phyloP scores from a whole-genome alignment of 2,888 invertebrate species.

The Lordiphosa andalusiaca region DNA sequence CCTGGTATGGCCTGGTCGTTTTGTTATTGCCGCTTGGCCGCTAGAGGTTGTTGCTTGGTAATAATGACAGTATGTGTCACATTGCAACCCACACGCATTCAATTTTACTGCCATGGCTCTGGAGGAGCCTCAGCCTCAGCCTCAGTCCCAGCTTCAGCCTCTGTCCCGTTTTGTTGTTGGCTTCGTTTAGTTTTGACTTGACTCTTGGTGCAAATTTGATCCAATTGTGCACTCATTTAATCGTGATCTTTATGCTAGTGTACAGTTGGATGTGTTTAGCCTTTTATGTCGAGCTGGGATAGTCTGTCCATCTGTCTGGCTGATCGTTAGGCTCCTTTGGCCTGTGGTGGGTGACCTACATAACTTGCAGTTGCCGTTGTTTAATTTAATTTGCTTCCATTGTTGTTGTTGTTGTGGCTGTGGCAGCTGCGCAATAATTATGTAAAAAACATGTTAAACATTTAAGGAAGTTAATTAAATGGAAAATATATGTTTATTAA shows the following conservation, averaged over 20 bases:
- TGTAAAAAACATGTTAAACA: conserved; percentile 63
- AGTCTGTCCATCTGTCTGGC: conserved; percentile 20
- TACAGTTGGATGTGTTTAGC: conserved; percentile 76
- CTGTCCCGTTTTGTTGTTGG: conserved; percentile 38
- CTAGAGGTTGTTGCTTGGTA: conserved; percentile 71
- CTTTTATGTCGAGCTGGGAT: conserved; percentile 64
- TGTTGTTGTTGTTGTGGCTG: conserved; percentile 15
- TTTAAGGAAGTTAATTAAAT: conserved; percentile 73
- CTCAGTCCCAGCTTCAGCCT: conserved; percentile 19
- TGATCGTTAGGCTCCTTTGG: conserved; percentile 40
- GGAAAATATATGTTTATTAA: conserved; percentile 63
- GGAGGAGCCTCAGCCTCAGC: conserved; percentile 41
- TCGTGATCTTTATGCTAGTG: conserved; percentile 77
- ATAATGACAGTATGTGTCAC: conserved; percentile 79
- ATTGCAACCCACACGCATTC: conserved; percentile 78
- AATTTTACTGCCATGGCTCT: conserved; percentile 58
- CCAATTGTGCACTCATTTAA: conserved; percentile 77
- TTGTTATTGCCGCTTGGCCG: conserved; percentile 39
- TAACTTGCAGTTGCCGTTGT: conserved; percentile 41
- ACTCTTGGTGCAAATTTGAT: conserved; percentile 76
- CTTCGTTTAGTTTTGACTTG: conserved; percentile 29
- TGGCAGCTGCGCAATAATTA: conserved; percentile 55
- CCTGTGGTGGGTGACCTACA: conserved; percentile 63
- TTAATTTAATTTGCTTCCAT: conserved; percentile 46
- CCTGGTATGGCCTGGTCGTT: conserved; percentile 27